Evolutionary conservation across 2,797 vertebrate species (phyloP).

Genomic region (Semotilus atromaculatus): DNA sequence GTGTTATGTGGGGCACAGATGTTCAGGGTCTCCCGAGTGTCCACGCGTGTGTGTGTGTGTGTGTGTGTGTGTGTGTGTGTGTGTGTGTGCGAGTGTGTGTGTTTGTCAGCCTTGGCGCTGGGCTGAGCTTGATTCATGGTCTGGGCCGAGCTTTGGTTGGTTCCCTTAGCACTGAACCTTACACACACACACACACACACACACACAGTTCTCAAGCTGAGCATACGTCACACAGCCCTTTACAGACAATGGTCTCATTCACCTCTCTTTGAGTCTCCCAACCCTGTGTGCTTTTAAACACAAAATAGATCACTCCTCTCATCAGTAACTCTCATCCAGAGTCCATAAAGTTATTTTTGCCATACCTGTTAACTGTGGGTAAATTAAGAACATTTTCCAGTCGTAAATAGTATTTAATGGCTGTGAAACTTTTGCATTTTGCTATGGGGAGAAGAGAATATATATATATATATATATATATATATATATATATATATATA

Average conservation of each 20-base stretch:
- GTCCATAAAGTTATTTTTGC: background rate
- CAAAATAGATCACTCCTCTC: constrained; percentile 19
- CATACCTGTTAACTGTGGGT: background rate
- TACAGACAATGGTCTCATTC: constrained; percentile 45
- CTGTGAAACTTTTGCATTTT: background rate
- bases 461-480: no score
- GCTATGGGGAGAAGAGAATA: background rate
- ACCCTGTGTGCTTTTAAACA: constrained; percentile 22
- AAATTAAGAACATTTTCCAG: background rate
- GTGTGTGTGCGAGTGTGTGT: constrained; percentile 45
- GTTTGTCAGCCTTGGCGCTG: constrained; percentile 55
- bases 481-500: no score
- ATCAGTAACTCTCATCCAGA: constrained; percentile 2
- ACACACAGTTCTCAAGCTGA: constrained; percentile 36
- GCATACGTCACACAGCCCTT: constrained; percentile 36
- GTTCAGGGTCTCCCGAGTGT: constrained; percentile 63
- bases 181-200: constrained; percentile 48
- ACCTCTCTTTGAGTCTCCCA: constrained; percentile 23
- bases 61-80: constrained; percentile 51
- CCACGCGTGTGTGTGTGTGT: constrained; percentile 37
- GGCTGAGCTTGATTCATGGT: constrained; percentile 63
- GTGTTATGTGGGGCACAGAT: constrained; percentile 69
- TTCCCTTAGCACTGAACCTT: constrained; percentile 56
- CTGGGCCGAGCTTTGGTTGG: constrained; percentile 62
- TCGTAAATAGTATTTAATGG: no score